These are phyloP conservation scores for Apoderus coryli DNA, from an alignment of 2,888 invertebrate species.

Conservation along the genomic window DNA sequence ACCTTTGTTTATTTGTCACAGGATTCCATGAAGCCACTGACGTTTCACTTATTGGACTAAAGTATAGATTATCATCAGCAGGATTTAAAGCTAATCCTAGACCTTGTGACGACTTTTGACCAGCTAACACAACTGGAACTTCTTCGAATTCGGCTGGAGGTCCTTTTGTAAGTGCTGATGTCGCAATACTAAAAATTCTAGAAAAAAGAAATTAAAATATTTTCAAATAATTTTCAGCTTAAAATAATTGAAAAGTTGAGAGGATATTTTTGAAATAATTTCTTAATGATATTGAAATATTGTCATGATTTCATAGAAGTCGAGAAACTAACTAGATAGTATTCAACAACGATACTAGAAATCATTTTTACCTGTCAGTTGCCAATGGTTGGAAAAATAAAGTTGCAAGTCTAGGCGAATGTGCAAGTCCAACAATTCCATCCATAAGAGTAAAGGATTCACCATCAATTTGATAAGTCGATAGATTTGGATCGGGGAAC, in stretches of 20 bases:
- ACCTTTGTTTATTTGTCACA: slow-evolving; percentile 55
- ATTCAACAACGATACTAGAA: too few species aligned
- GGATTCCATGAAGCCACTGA: slow-evolving; percentile 73
- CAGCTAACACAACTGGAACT: slow-evolving; percentile 61
- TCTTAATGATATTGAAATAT: slow-evolving; percentile 4
- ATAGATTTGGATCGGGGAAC: slow-evolving; percentile 73
- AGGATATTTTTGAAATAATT: too few species aligned
- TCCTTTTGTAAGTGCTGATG: slow-evolving; percentile 55
- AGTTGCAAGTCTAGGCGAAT: slow-evolving; percentile 46
- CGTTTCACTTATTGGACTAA: slow-evolving; percentile 67
- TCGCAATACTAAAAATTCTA: slow-evolving; percentile 64
- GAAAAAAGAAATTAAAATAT: slow-evolving; percentile 17
- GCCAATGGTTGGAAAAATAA: slow-evolving; percentile 62
- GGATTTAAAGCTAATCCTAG: slow-evolving; percentile 59
- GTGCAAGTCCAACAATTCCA: slow-evolving; percentile 54
- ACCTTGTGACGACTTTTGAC: slow-evolving; percentile 74
- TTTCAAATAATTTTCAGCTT: slow-evolving; percentile 7
- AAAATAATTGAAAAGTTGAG: too few species aligned
- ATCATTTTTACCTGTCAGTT: slow-evolving; percentile 51
- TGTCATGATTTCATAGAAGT: too few species aligned
- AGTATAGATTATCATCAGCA: slow-evolving; percentile 56
- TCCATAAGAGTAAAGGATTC: slow-evolving; percentile 57
- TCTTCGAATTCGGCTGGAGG: slow-evolving; percentile 55
- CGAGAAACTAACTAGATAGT: too few species aligned
- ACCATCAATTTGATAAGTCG: slow-evolving; percentile 56